phyloP scores from a whole-genome alignment of 2,113 vertebrate genomes.

The Tapirus terrestris region DNA sequence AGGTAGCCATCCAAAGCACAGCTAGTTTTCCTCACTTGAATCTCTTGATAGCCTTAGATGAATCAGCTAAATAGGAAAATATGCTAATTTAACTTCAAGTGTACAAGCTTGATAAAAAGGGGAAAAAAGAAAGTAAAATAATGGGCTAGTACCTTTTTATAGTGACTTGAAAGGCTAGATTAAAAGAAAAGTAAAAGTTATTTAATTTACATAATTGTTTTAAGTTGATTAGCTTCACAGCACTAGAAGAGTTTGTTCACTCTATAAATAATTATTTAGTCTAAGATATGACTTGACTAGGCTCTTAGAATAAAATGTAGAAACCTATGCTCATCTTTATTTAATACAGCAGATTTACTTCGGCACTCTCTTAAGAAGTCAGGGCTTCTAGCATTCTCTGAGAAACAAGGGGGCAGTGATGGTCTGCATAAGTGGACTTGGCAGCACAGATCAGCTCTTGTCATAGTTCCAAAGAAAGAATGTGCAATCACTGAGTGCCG shows the following conservation, averaged over 20 bases:
- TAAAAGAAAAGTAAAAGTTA: constrained; percentile 12
- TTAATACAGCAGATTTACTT: constrained; percentile 29
- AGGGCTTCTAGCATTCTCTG: background rate
- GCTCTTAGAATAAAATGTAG: constrained; percentile 12
- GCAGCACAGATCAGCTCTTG: constrained; percentile 64
- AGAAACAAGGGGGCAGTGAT: constrained; percentile 65
- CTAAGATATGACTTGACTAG: background rate
- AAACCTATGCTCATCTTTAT: constrained; percentile 15
- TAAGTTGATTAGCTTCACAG: constrained; percentile 26
- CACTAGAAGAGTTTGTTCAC: constrained; percentile 19
- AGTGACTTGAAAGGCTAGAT: constrained; percentile 15
- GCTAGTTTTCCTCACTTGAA: background rate
- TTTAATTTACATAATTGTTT: constrained; percentile 8
- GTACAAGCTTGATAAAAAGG: background rate
- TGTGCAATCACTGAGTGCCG: constrained; percentile 34
- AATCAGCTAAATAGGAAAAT: constrained; percentile 47
- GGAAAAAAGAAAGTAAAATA: background rate
- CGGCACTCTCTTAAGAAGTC: background rate
- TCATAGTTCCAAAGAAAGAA: constrained; percentile 45
- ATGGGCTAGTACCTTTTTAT: background rate
- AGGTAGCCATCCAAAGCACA: background rate
- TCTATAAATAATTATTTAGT: constrained; percentile 63
- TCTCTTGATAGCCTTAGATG: constrained; percentile 32
- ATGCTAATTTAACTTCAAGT: constrained; percentile 19
- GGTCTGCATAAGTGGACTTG: constrained; percentile 29